Base-by-base conservation (phyloP, 1,140 invertebrate species). In the Cydia splendana region DNA sequence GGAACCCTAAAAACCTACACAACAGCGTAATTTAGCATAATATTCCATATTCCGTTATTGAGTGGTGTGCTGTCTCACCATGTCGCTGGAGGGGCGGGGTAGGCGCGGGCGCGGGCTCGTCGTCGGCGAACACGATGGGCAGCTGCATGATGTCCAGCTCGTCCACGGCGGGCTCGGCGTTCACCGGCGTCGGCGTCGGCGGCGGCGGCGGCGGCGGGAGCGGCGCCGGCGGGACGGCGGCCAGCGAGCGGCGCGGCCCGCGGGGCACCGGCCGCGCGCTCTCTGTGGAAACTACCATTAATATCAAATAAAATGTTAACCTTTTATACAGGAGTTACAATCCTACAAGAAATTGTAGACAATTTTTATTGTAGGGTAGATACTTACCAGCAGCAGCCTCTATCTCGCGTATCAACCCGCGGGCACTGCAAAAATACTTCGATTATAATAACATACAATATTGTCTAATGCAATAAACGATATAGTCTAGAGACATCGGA, bases 91-190 rank as follows among this genome's bases (percentile, higher is more conserved):
- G 30, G 67, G 78, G 75, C 34, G 34, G 53, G 62, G 76, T 24
- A 0, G 76, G 45, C 30, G 73, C 51, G 12, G 76, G 48, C 20
- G 74, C 2, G 20, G 62, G 78, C 48, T 48, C 75, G 79, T 79
- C 80, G 79, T 79, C 80, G 76, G 82, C 82, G 79, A 74, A 79
- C 79, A 78, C 80, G 79, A 90, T 87, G 76, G 88, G 88, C 82
- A 90, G 82, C 77, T 85, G 85, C 86, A 90, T 81, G 84, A 90
- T 90, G 82, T 90, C 88, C 13, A 62, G 62, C 34, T 71, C 67
- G 18, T 20, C 57, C 18, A 57, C 53, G 15, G 53, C 53, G 30
- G 65, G 30, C 65, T 67, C 65, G n/a, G 20, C 65, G 65, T 5
- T 34, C 2, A 34, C 12, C 15, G 9, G 5, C 53, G n/a, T 2